Percentiles rank a stretch among this genome's conserved stretches.
phyloP scores from a whole-genome alignment of 1,140 invertebrate species.

The fruit fly (Drosophila melanogaster) region Release_6_plus_ISO1_MT NT_033777.3:9069501-9070000 shows the following conservation, averaged over 20 bases:
- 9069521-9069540: slow-evolving; percentile 53
- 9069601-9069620: slow-evolving; percentile 38
- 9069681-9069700: slow-evolving; percentile 41
- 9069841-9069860: slow-evolving; percentile 18
- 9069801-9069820: slow-evolving; percentile 55
- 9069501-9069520: slow-evolving; percentile 54
- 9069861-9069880: slow-evolving; percentile 5
- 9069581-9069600: slow-evolving; percentile 63
- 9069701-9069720: slow-evolving; percentile 52
- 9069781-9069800: slow-evolving; percentile 26
- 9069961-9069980: slow-evolving; percentile 79
- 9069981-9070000: slow-evolving; percentile 70
- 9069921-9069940: slow-evolving; percentile 52
- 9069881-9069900: slow-evolving; percentile 23
- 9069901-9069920: slow-evolving; percentile 72
- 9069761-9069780: slow-evolving; percentile 19
- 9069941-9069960: slow-evolving; percentile 47
- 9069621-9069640: slow-evolving; percentile 15
- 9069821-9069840: slow-evolving; percentile 51
- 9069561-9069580: slow-evolving; percentile 37
- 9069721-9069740: slow-evolving; percentile 35
- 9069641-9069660: slow-evolving; percentile 1
- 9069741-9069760: slow-evolving; percentile 27
- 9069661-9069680: slow-evolving; percentile 13
- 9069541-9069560: slow-evolving; percentile 16